Conservation (phyloP, 2,797 vertebrate species). For the Hylomyscus alleni region DNA sequence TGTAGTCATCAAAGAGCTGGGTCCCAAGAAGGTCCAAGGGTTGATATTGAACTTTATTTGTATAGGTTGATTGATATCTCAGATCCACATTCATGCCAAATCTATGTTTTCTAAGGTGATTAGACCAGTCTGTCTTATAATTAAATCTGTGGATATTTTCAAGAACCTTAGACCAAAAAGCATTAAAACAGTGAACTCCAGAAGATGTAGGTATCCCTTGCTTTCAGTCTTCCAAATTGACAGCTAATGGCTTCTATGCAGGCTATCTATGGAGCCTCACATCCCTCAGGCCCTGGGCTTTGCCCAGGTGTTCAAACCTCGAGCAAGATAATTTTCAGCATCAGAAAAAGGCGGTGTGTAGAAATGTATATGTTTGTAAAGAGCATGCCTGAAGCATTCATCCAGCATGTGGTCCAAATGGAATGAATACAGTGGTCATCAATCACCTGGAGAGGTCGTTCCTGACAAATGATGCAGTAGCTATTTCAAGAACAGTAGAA, state of each 20-base stretch:
- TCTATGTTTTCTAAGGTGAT: constrained; percentile 3
- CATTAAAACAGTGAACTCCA: not conserved
- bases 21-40: not conserved
- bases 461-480: not conserved
- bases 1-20: constrained; percentile 30
- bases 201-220: not conserved
- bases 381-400: constrained; percentile 97
- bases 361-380: constrained; percentile 97
- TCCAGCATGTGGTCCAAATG: constrained; percentile 97
- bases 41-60: not conserved
- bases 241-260: not conserved
- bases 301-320: constrained; percentile 91
- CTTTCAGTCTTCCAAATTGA: not conserved
- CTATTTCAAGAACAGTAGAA: not conserved
- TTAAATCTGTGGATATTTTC: constrained; percentile 21
- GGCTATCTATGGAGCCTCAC: constrained; percentile 92
- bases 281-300: constrained; percentile 97
- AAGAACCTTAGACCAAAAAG: constrained; percentile 28
- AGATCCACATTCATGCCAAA: not conserved
- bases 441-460: not conserved
- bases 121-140: not conserved
- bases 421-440: constrained; percentile 72
- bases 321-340: constrained; percentile 97
- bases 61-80: not conserved
- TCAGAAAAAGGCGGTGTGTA: constrained; percentile 97